Percentiles rank a stretch among this genome's conserved stretches.
Evolutionary conservation across 1,140 invertebrate species (phyloP).

Genomic region (Nomia melanderi): DNA sequence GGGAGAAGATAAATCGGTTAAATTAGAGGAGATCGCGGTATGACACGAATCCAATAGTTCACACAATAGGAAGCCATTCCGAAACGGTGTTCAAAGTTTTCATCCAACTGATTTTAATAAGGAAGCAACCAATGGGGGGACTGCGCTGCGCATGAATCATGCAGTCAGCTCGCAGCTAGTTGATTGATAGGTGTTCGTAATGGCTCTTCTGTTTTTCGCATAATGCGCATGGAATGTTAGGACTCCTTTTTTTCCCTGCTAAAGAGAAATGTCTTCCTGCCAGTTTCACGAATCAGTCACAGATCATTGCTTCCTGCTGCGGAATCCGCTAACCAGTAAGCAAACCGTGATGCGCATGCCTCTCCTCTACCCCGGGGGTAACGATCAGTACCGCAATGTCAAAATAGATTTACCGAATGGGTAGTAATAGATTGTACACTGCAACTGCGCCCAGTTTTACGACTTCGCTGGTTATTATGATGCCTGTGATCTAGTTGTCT

Average conservation of each 20-base stretch:
- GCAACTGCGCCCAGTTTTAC: constrained; percentile 3
- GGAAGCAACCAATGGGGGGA: background rate
- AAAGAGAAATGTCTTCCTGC: constrained; percentile 32
- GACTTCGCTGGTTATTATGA: background rate
- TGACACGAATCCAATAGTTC: too few relatives aligned
- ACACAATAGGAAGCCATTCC: background rate
- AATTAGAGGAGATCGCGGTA: background rate
- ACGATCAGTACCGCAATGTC: constrained; percentile 27
- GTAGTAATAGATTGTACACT: background rate
- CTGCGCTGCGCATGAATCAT: background rate
- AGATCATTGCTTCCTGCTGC: background rate
- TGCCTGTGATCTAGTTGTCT: background rate
- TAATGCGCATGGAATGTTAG: background rate
- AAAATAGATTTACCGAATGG: constrained; percentile 4
- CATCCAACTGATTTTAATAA: background rate
- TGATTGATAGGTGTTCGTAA: constrained; percentile 11
- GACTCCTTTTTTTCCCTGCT: background rate
- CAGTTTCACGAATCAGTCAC: constrained; percentile 5
- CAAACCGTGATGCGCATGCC: background rate
- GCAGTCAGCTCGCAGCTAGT: background rate
- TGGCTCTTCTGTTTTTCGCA: constrained; percentile 2
- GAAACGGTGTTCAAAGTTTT: background rate
- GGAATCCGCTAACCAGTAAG: background rate
- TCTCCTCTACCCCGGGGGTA: background rate
- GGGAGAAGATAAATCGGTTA: too few relatives aligned